Evolutionary conservation across 2,113 vertebrate genomes (phyloP).

Genomic region (Zingel zingel): DNA sequence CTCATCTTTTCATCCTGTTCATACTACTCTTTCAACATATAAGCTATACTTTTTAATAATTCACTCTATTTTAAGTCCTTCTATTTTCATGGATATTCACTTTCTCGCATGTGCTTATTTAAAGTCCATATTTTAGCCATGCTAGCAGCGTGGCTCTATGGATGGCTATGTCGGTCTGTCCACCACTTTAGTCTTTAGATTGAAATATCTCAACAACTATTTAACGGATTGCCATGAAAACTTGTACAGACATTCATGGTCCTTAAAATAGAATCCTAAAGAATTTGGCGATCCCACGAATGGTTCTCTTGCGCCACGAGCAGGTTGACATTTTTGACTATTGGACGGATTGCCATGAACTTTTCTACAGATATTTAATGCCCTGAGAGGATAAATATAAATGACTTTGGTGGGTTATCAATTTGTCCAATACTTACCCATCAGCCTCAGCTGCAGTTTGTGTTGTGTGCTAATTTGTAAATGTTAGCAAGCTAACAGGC

Average conservation of each 20-base stretch:
- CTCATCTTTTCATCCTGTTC: conserved; percentile 27
- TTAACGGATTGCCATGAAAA: too few relatives aligned
- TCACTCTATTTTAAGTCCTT: neutral
- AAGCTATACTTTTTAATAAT: neutral
- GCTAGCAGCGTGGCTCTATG: neutral
- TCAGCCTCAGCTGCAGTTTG: too few relatives aligned
- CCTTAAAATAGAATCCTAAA: neutral
- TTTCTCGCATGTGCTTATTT: neutral
- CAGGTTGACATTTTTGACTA: neutral
- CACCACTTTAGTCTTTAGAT: neutral
- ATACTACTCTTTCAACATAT: conserved; percentile 15
- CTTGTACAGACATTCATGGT: neutral
- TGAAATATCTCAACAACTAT: neutral
- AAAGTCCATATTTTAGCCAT: neutral
- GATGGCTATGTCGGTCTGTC: neutral
- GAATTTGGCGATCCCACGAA: neutral
- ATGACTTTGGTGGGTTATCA: neutral
- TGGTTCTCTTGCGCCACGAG: too few relatives aligned
- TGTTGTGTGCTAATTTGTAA: too few relatives aligned
- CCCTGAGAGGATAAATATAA: neutral
- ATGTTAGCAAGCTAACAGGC: too few relatives aligned
- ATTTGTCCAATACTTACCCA: neutral
- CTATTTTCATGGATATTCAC: neutral
- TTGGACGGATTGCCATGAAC: neutral
- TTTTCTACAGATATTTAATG: too few relatives aligned